Evolutionary conservation across 2,888 invertebrate species (phyloP).

Genomic region (Hydroisotoma schaefferi): DNA sequence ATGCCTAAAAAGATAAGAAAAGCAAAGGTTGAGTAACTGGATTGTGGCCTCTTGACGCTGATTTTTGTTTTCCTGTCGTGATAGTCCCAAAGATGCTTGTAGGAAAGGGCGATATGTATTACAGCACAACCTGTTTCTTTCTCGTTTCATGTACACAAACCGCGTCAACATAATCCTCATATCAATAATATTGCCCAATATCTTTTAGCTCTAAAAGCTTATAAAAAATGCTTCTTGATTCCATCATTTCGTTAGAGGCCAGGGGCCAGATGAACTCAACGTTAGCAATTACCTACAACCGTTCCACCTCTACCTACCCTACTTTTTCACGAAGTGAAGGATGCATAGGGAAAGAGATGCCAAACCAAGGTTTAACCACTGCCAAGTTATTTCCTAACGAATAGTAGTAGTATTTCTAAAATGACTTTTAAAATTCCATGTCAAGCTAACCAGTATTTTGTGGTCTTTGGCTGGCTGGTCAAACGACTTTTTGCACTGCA

Average conservation of each 20-base stretch:
- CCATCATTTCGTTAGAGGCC: too few species aligned
- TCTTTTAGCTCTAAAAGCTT: too few species aligned
- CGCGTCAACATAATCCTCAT: too few species aligned
- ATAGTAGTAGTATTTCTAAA: slow-evolving; percentile 2
- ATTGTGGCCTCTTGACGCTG: slow-evolving; percentile 10
- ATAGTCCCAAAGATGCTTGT: neutral
- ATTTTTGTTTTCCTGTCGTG: slow-evolving; percentile 9
- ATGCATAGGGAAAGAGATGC: too few species aligned
- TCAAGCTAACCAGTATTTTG: slow-evolving; percentile 8
- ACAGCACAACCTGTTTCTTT: too few species aligned
- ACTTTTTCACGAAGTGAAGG: neutral
- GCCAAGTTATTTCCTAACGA: too few species aligned
- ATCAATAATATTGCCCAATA: too few species aligned
- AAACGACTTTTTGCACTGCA: slow-evolving; percentile 38
- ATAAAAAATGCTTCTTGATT: too few species aligned
- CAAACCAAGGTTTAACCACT: too few species aligned
- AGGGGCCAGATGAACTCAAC: neutral
- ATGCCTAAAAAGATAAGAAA: too few species aligned
- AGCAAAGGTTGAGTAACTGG: slow-evolving; percentile 14
- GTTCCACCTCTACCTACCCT: neutral
- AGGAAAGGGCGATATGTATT: neutral
- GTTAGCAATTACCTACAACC: neutral
- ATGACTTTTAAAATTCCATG: neutral
- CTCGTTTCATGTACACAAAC: too few species aligned
- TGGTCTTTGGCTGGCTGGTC: slow-evolving; percentile 35